Evolutionary conservation across 2,113 vertebrate species (phyloP).

Genomic region (Rhipidura dahli): DNA sequence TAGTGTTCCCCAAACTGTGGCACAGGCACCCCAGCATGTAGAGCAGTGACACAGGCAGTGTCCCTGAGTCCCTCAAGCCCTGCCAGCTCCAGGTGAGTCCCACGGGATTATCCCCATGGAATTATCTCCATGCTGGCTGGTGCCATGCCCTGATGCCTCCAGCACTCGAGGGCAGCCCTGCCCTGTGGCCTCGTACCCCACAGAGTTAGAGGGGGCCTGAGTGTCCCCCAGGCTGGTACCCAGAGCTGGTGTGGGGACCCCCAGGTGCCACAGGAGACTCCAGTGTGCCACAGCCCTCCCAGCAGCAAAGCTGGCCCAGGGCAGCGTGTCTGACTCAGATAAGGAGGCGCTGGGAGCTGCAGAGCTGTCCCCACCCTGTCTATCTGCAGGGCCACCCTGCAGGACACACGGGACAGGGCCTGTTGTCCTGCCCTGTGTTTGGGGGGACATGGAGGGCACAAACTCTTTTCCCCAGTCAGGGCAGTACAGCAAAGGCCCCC

Average conservation of each 20-base stretch:
- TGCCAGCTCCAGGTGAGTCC: background rate
- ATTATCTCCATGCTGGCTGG: background rate
- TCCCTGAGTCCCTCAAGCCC: background rate
- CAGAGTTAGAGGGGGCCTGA: rapidly evolving
- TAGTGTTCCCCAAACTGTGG: background rate
- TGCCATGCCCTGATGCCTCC: background rate
- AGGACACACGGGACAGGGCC: rapidly evolving
- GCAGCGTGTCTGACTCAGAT: background rate
- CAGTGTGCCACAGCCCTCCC: rapidly evolving
- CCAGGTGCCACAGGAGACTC: background rate
- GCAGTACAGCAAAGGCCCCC: background rate
- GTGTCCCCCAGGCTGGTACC: background rate
- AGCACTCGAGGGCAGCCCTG: rapidly evolving
- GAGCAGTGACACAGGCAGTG: background rate
- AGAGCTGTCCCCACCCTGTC: background rate
- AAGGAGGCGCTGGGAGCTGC: background rate
- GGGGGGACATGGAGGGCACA: rapidly evolving
- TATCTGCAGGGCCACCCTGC: background rate
- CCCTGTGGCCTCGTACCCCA: background rate
- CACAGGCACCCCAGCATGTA: background rate
- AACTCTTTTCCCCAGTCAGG: rapidly evolving
- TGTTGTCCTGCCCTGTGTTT: background rate
- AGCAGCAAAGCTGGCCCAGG: background rate
- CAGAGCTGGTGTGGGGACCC: background rate
- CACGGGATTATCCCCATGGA: background rate